Evolutionary conservation across 2,888 invertebrate genomes (phyloP).

Genomic region (Dysmachus trigonus): DNA sequence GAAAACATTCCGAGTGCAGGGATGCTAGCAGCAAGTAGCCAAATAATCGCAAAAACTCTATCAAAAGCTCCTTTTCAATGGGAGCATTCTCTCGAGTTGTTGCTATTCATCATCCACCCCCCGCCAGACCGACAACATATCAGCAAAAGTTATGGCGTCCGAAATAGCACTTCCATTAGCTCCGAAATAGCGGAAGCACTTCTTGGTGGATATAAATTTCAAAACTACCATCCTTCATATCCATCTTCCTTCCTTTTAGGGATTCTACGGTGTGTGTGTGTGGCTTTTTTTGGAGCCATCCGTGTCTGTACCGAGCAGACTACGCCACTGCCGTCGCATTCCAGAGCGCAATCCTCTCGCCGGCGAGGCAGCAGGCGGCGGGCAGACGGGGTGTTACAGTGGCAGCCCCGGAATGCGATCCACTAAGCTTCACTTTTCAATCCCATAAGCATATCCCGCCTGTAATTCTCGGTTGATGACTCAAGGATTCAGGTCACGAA

Average conservation of each 20-base stretch:
- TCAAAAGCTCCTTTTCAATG: constrained; percentile 23
- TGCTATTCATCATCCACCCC: constrained; percentile 35
- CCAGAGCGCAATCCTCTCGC: background rate
- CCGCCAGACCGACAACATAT: constrained; percentile 31
- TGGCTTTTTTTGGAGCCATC: background rate
- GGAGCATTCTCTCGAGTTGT: constrained; percentile 27
- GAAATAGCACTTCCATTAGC: constrained; percentile 41
- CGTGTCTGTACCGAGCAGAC: background rate
- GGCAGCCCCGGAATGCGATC: background rate
- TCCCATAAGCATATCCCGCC: constrained; percentile 20
- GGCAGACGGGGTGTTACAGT: background rate
- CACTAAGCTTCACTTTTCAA: constrained; percentile 38
- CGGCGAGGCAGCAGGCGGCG: no score
- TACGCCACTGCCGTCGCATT: background rate
- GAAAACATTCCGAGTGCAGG: background rate
- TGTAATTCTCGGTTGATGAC: constrained; percentile 38
- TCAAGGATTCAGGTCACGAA: constrained; percentile 41
- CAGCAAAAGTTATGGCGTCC: constrained; percentile 36
- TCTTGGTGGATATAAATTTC: constrained; percentile 42
- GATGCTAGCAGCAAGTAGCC: background rate
- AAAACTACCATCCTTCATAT: constrained; percentile 39
- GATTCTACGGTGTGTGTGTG: background rate
- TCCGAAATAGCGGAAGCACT: constrained; percentile 35
- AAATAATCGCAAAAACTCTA: background rate
- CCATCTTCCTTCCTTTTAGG: constrained; percentile 31